A percentile compares a stretch with the other conserved stretches of the same genome.
Conservation (phyloP, 2,888 invertebrate genomes). For the Colostygia pectinataria region DNA sequence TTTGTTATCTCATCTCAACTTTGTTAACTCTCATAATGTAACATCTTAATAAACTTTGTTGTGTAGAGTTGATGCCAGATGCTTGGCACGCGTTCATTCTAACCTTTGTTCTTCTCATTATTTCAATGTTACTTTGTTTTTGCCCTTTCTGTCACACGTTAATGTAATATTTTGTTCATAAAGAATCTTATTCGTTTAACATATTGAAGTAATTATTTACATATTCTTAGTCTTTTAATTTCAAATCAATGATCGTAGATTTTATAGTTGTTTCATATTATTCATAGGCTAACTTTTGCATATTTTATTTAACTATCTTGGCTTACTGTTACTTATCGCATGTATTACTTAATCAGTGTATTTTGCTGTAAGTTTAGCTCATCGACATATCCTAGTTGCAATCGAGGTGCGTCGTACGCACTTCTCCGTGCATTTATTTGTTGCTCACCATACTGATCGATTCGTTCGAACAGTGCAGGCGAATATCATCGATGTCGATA, state of each 20-base stretch:
- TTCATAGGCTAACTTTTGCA: background rate
- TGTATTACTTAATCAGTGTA: constrained; percentile 25
- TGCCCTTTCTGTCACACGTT: background rate
- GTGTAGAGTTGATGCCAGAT: constrained; percentile 4
- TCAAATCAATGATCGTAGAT: background rate
- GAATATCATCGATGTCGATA: constrained; percentile 19
- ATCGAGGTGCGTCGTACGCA: constrained; percentile 5
- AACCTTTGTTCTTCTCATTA: background rate
- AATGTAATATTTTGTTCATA: background rate
- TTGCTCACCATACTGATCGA: constrained; percentile 14
- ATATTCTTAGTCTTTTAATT: background rate
- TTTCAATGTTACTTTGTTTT: background rate
- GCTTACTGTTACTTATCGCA: constrained; percentile 21
- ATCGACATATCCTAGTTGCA: constrained; percentile 22
- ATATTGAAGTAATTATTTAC: background rate
- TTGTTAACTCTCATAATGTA: background rate
- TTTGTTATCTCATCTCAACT: background rate
- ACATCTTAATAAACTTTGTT: background rate
- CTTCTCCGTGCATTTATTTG: constrained; percentile 20
- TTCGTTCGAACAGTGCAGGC: background rate
- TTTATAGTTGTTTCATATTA: constrained; percentile 8
- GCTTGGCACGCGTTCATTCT: background rate
- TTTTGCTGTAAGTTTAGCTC: constrained; percentile 13
- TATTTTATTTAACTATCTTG: constrained; percentile 14
- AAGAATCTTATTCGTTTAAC: background rate